Percentiles rank a stretch among this genome's conserved stretches.
These are phyloP conservation scores for Cladorhizidae sp. DNA, from an alignment of 37 sponge, comb jelly and placozoan species.

Conservation along the genomic window DNA sequence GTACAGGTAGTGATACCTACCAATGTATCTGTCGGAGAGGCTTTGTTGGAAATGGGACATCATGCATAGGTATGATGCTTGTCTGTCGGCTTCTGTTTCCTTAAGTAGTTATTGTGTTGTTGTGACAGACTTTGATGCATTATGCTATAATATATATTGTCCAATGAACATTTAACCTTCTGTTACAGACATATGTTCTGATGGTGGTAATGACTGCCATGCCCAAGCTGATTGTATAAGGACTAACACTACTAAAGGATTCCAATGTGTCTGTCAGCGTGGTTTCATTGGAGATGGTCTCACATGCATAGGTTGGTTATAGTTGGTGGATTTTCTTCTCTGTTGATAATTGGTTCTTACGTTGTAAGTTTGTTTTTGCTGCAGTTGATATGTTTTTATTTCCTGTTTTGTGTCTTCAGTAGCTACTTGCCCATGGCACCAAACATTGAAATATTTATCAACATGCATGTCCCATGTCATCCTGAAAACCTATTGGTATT, in stretches of 20 bases:
- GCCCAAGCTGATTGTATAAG: neutral
- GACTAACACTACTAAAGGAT: neutral
- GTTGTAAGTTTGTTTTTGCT: no score
- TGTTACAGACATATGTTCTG: neutral
- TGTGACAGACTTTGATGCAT: neutral
- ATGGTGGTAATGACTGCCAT: neutral
- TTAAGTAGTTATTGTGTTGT: neutral
- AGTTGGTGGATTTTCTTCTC: neutral
- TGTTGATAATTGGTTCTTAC: no score
- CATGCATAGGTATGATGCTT: neutral
- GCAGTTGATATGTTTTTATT: no score
- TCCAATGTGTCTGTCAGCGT: neutral
- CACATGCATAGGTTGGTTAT: neutral
- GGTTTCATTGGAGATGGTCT: slow-evolving; percentile 9
- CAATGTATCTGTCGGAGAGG: neutral
- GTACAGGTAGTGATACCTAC: neutral
- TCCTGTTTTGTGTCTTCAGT: no score
- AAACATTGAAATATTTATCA: no score
- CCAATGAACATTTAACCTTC: no score
- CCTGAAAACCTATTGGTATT: no score
- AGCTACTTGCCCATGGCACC: no score
- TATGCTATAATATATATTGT: neutral
- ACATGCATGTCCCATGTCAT: no score
- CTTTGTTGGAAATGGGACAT: neutral
- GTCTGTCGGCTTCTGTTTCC: neutral